Conservation (phyloP, 1,140 invertebrate genomes). For the Lepidostoma basale region DNA sequence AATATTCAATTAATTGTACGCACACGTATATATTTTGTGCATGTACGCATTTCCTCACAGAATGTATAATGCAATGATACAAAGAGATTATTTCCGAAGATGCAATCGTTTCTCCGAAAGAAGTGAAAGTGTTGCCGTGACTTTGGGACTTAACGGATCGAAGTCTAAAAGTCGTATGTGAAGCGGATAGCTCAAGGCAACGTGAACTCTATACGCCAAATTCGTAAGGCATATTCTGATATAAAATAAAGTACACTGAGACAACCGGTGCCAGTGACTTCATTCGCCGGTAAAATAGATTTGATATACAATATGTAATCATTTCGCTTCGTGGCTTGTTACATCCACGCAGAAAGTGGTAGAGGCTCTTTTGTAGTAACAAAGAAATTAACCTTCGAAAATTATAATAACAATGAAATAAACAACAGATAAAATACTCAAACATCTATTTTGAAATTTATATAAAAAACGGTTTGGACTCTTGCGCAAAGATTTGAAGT, state of each 20-base stretch:
- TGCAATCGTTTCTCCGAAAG: constrained; percentile 24
- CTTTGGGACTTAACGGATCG: neutral
- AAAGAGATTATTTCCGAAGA: constrained; percentile 6
- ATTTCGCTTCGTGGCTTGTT: constrained; percentile 2
- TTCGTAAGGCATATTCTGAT: neutral
- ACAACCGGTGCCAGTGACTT: neutral
- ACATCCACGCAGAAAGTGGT: neutral
- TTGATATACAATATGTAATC: too few species aligned
- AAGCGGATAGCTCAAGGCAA: neutral
- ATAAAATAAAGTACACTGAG: neutral
- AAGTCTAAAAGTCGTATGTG: neutral
- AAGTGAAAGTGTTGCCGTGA: constrained; percentile 29
- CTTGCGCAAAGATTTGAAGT: too few species aligned
- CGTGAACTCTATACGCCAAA: neutral
- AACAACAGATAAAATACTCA: too few species aligned
- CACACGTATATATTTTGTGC: too few species aligned
- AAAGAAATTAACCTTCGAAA: too few species aligned
- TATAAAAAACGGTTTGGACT: too few species aligned
- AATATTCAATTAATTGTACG: too few species aligned
- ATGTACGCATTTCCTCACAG: too few species aligned
- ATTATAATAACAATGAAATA: too few species aligned
- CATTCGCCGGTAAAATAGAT: neutral
- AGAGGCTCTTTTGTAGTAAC: too few species aligned
- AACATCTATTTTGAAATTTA: too few species aligned
- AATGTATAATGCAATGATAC: neutral